A percentile compares a stretch with the other conserved stretches of the same genome.
Evolutionary conservation across 2,797 vertebrate genomes (phyloP).

Genomic region (Thamnophis elegans): DNA sequence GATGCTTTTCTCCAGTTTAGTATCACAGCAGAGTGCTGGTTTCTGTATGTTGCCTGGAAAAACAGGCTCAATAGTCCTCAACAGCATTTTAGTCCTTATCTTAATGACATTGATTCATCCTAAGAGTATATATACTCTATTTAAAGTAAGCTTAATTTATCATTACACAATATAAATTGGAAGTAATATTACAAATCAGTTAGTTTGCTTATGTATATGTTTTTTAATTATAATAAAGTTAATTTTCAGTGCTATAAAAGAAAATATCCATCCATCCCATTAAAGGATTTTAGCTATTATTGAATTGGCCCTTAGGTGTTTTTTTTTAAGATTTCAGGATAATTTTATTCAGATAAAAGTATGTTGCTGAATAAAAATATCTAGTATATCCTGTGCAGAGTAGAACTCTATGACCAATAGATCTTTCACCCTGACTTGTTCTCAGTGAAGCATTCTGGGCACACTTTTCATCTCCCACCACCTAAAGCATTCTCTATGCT

Average conservation of each 20-base stretch:
- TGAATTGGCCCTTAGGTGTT: neutral
- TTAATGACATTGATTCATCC: neutral
- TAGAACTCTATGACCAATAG: neutral
- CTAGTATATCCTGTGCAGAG: neutral
- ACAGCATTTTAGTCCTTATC: neutral
- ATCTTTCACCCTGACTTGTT: neutral
- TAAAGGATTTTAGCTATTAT: neutral
- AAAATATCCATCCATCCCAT: neutral
- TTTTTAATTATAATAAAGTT: neutral
- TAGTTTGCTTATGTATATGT: neutral
- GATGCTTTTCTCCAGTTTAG: constrained; percentile 13
- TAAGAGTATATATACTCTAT: neutral
- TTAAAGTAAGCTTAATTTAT: neutral
- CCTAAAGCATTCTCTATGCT: neutral
- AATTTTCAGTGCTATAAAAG: neutral
- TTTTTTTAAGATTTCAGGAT: neutral
- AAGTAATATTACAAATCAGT: neutral
- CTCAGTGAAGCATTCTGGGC: neutral
- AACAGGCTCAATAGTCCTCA: neutral
- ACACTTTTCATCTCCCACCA: neutral
- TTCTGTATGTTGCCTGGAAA: neutral
- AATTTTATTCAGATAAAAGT: neutral
- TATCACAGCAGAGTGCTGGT: constrained; percentile 9
- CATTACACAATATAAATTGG: neutral
- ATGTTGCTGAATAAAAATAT: neutral